These are phyloP conservation scores for Glaucopsyche alexis DNA, from an alignment of 2,888 invertebrate species.

Conservation along the genomic window DNA sequence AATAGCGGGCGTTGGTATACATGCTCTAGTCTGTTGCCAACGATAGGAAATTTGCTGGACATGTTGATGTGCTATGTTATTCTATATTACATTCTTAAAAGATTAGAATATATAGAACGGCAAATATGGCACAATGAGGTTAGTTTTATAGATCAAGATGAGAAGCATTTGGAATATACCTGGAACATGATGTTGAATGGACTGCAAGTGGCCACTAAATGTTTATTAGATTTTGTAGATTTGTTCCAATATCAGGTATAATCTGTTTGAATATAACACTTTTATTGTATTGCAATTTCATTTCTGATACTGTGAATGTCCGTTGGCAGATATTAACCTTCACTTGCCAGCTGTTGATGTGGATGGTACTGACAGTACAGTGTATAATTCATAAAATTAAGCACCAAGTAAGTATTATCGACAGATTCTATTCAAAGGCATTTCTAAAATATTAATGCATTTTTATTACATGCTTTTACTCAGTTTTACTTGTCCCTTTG, in stretches of 20 bases:
- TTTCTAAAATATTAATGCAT: too few species aligned
- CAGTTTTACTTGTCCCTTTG: too few species aligned
- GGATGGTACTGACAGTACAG: conserved; percentile 53
- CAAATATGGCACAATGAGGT: conserved; percentile 36
- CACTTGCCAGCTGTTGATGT: conserved; percentile 49
- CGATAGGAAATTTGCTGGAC: conserved; percentile 1
- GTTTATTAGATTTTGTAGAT: conserved; percentile 49
- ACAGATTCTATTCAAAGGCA: too few species aligned
- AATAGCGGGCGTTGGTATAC: not conserved
- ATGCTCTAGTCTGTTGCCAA: not conserved
- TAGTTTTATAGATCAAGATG: conserved; percentile 33
- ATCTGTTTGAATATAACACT: too few species aligned
- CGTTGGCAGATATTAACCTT: conserved; percentile 37
- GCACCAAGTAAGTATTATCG: conserved; percentile 47
- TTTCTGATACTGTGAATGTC: too few species aligned
- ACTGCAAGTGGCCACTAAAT: conserved; percentile 48
- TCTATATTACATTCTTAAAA: conserved; percentile 10
- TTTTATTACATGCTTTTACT: too few species aligned
- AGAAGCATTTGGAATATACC: not conserved
- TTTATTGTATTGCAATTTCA: too few species aligned
- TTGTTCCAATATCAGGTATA: conserved; percentile 39
- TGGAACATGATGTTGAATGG: conserved; percentile 37
- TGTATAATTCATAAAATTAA: conserved; percentile 51
- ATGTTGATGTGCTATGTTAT: not conserved
- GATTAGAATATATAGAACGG: conserved; percentile 28